Evolutionary conservation across 2,797 vertebrate genomes (phyloP), one percentile per base, ranked within the genome.

Genomic region (Ctenopoma kingsleyae): DNA sequence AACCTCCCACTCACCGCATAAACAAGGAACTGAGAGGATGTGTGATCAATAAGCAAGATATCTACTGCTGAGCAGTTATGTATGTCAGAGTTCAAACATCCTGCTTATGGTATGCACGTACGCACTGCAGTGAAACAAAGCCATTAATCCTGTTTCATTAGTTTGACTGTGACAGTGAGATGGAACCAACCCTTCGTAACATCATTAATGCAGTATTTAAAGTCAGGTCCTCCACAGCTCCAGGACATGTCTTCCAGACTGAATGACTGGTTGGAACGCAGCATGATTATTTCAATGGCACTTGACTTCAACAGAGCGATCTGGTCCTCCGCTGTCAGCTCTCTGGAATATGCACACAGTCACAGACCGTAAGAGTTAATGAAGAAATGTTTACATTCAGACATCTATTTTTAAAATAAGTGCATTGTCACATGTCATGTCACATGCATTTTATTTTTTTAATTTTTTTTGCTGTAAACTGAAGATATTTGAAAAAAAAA

Each of bases 201-300:
- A 0, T 99, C 98, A 4, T 74, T 95, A 90, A 97, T 20, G 52
- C 92, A 87, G 90, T 99, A 99, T 84, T 97, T 99, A 85, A 97
- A 99, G 56, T 99, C 96, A 0, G 81, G 92, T 57, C 93, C 94
- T 59, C 98, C 98, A 0, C 98, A 99, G 87, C 95, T 96, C 98
- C 98, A 99, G 53, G 95, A 94, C 97, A 99, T 99, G 86, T 98
- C 97, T 12, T 99, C 97, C 61, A 97, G 82, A 59, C 84, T 96
- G 91, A 99, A 99, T 0, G 97, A 98, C 91, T 99, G 94, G 85
- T 99, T 99, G 6, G 98, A 99, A 30, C 98, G 95, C 67, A 99
- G 88, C 98, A 99, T 99, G 87, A 99, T 98, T 80, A 99, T 97
- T 93, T 99, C 98, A 0, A 99, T 99, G 89, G 96, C 97, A 1